A percentile compares a stretch with the other conserved stretches of the same genome.
Conservation (phyloP, 1,140 invertebrate species). For the Drosophila funebris region DNA sequence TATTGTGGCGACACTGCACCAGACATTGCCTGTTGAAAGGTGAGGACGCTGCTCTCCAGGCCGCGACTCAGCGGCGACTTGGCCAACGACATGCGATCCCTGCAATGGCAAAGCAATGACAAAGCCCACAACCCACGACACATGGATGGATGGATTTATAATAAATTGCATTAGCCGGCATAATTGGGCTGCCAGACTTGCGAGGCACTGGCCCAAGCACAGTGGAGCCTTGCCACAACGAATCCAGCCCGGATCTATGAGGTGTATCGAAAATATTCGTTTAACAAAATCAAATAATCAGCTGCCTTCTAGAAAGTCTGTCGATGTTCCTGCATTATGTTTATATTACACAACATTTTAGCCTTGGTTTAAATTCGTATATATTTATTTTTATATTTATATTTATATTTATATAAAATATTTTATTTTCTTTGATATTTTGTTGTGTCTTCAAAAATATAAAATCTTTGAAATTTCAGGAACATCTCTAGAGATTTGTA, state of each 20-base stretch:
- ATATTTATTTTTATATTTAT: no score
- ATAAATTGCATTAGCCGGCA: background rate
- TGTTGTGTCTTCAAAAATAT: no score
- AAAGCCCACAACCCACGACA: background rate
- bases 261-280: no score
- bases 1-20: constrained; percentile 81
- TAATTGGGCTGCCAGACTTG: background rate
- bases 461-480: no score
- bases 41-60: constrained; percentile 61
- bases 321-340: no score
- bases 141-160: background rate
- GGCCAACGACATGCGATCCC: constrained; percentile 63
- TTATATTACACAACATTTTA: no score
- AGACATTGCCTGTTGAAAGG: constrained; percentile 80
- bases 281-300: no score
- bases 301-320: no score
- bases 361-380: no score
- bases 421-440: no score
- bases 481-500: no score
- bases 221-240: background rate
- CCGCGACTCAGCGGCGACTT: constrained; percentile 58
- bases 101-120: constrained; percentile 39
- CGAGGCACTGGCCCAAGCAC: background rate
- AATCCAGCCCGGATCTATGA: background rate
- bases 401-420: no score